These are phyloP conservation scores for Epinotia bilunana DNA, from an alignment of 2,888 invertebrate species.

Conservation along the genomic window DNA sequence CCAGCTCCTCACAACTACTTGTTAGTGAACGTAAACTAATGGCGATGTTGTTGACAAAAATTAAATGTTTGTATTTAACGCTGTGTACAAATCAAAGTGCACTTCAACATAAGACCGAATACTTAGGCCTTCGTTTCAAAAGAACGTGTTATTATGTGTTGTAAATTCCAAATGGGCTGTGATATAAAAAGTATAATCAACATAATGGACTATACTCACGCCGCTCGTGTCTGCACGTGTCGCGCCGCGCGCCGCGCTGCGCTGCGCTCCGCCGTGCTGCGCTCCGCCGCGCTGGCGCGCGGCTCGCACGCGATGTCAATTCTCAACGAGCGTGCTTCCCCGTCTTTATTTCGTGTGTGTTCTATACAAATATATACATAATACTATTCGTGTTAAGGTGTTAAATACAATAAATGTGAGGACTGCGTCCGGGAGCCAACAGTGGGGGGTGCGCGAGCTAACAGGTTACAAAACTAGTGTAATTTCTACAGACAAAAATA, in stretches of 20 bases:
- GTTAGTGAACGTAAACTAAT: constrained; percentile 65
- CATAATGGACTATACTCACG: constrained; percentile 87
- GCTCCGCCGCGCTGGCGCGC: constrained; percentile 70
- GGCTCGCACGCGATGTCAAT: constrained; percentile 72
- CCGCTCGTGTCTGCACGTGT: constrained; percentile 85
- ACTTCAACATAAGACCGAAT: constrained; percentile 77
- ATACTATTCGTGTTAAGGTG: constrained; percentile 79
- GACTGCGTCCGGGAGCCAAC: constrained; percentile 75
- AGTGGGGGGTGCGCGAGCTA: constrained; percentile 67
- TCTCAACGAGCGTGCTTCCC: constrained; percentile 74
- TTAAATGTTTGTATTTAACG: constrained; percentile 79
- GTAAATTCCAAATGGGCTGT: constrained; percentile 93
- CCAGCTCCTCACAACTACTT: constrained; percentile 65
- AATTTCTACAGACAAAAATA: constrained; percentile 85
- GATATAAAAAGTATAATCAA: constrained; percentile 87
- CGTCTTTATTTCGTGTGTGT: constrained; percentile 73
- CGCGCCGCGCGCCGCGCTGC: constrained; percentile 62
- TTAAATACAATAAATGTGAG: constrained; percentile 76
- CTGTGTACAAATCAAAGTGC: constrained; percentile 84
- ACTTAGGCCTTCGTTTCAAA: constrained; percentile 79
- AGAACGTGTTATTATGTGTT: constrained; percentile 81
- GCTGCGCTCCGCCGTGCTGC: constrained; percentile 64
- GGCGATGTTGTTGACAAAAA: constrained; percentile 73
- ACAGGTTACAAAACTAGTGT: constrained; percentile 78
- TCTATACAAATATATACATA: constrained; percentile 72